Conservation (phyloP, 2,888 invertebrate species). For the Acrobasis repandana region DNA sequence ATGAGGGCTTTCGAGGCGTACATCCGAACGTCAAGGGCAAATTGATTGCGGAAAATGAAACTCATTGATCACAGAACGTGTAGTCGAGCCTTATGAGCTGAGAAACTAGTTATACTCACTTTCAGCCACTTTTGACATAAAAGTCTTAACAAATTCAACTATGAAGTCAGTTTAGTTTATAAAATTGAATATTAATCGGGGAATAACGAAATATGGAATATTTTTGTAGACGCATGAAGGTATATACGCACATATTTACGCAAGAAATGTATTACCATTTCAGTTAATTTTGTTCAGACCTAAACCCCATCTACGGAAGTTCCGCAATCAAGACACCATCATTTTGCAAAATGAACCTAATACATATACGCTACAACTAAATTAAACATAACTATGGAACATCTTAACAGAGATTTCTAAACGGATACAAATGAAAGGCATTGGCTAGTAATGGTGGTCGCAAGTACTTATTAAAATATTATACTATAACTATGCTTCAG, state of each 20-base stretch:
- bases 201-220: not conserved
- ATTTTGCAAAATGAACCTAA: conserved; percentile 18
- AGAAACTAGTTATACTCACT: too few relatives aligned
- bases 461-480: conserved; percentile 69
- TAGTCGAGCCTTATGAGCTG: too few relatives aligned
- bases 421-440: conserved; percentile 46
- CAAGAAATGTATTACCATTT: not conserved
- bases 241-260: not conserved
- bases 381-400: conserved; percentile 21
- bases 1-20: not conserved
- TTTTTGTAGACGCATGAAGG: not conserved
- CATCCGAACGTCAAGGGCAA: conserved; percentile 5
- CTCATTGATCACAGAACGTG: too few relatives aligned
- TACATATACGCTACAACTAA: conserved; percentile 21
- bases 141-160: too few relatives aligned
- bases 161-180: too few relatives aligned
- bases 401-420: conserved; percentile 28
- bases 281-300: not conserved
- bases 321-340: conserved; percentile 15
- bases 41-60: conserved; percentile 8
- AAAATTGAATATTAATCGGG: too few relatives aligned
- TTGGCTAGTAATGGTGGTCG: conserved; percentile 59
- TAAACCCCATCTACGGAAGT: not conserved
- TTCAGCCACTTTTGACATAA: too few relatives aligned
- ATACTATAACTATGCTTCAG: conserved; percentile 80